Base-by-base conservation (phyloP, 2,888 invertebrate genomes). In the Molanna angustata region DNA sequence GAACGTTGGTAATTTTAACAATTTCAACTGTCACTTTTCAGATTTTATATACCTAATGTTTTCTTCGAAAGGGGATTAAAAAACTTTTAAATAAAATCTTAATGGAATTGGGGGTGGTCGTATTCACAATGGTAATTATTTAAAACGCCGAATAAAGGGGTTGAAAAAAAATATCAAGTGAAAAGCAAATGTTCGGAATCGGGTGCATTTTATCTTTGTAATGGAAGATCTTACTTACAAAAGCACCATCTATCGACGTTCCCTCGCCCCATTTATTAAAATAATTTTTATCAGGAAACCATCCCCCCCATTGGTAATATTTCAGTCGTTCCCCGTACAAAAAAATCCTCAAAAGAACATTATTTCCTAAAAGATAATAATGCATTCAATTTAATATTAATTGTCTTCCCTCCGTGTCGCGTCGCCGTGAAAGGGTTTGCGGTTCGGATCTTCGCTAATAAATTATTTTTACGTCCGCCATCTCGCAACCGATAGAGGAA, bases 361-460 rank as follows among this genome's bases (percentile, higher is more conserved):
- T 51, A 35, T 39, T 46, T 46, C 44, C 52, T 31, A 19, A 32
- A 56, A 56, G 56, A 56, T 50, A 52, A n/a, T n/a, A n/a, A 56
- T 56, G 52, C 56, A 52, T 52, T 52, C 48, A 44, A 37, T 56
- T 56, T 52, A 52, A 56, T n/a, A n/a, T n/a, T n/a, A n/a, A n/a
- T 49, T 49, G 37, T 52, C 21, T 11, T 21, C 27, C 53, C n/a
- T n/a, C n/a, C n/a, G n/a, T n/a, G n/a, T n/a, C n/a, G n/a, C 14
- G 20, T 7, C 3, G 48, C 4, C 21, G 48, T 27, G 44, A 49
- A 52, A 54, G 56, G 56, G 56, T 49, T 52, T 16, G 39, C 13
- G 53, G 56, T 52, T 46, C 20, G 19, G 37, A 42, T 57, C 53
- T 54, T 43, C 33, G 57, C 54, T 57, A 57, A 51, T 57, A 57